phyloP scores from a whole-genome alignment of 1,140 invertebrate species.

The Scaptomyza montana region DNA sequence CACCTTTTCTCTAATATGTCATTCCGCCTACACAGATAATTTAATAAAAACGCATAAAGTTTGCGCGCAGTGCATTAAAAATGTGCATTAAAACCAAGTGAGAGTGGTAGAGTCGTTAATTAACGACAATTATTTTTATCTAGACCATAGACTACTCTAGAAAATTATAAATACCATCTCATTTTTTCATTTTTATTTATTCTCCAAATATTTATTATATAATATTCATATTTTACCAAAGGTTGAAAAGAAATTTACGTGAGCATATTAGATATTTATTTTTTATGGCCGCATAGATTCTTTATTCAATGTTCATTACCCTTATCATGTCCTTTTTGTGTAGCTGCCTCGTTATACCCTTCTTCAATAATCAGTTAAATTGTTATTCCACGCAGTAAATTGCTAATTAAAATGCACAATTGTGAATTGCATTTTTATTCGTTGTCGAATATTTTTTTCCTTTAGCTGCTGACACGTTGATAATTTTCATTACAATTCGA shows the following conservation, averaged over 20 bases:
- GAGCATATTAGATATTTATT: too few relatives aligned
- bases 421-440: constrained; percentile 29
- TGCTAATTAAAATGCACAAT: constrained; percentile 71
- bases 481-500: constrained; percentile 75
- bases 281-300: too few relatives aligned
- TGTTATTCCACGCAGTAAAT: constrained; percentile 29
- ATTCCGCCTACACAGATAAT: constrained; percentile 39
- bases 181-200: too few relatives aligned
- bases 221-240: too few relatives aligned
- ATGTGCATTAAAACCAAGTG: constrained; percentile 39
- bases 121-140: too few relatives aligned
- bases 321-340: too few relatives aligned
- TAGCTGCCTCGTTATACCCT: neutral
- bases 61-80: constrained; percentile 62
- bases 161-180: too few relatives aligned
- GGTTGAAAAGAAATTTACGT: too few relatives aligned
- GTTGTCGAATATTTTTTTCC: neutral
- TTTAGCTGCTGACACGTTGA: constrained; percentile 53
- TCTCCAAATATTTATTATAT: too few relatives aligned
- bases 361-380: neutral
- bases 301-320: too few relatives aligned
- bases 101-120: neutral
- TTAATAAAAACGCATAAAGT: constrained; percentile 56
- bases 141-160: neutral
- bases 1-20: neutral